Evolutionary conservation across 1,140 invertebrate genomes (phyloP).

Genomic region (Macrocentrus cingulum): DNA sequence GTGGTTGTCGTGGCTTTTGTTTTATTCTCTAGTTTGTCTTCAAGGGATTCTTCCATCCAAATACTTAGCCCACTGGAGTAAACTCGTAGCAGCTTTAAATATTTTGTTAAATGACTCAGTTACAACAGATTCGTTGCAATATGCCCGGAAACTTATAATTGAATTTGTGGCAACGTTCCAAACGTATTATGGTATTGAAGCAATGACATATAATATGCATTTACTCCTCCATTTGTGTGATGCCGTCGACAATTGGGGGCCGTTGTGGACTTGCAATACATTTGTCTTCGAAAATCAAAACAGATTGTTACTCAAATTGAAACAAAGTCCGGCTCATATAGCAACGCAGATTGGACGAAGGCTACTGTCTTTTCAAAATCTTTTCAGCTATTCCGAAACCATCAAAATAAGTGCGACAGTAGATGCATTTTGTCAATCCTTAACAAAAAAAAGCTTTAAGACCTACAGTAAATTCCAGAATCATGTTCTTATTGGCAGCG

Average conservation of each 20-base stretch:
- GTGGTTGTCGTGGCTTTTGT: conserved; percentile 21
- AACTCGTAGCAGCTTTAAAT: background rate
- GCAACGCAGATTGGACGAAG: conserved; percentile 4
- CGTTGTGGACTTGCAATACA: conserved; percentile 13
- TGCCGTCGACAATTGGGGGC: conserved; percentile 13
- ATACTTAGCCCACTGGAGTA: conserved; percentile 15
- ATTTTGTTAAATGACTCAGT: no score
- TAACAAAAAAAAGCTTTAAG: no score
- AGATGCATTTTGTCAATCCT: no score
- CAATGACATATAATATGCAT: conserved; percentile 22
- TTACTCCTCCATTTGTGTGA: conserved; percentile 3
- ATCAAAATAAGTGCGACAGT: background rate
- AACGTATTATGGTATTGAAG: conserved; percentile 5
- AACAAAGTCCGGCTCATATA: conserved; percentile 8
- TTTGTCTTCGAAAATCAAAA: conserved; percentile 21
- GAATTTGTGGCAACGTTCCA: conserved; percentile 10
- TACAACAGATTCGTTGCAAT: no score
- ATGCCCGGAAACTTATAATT: background rate
- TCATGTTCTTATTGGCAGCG: no score
- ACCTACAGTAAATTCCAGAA: no score
- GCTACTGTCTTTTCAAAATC: conserved; percentile 12
- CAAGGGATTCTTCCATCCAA: background rate
- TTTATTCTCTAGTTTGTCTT: conserved; percentile 13
- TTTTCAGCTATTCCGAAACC: background rate
- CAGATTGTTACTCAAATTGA: conserved; percentile 10